Evolutionary conservation across 2,113 vertebrate genomes (phyloP).

Genomic region (Dipodomys stephensi): DNA sequence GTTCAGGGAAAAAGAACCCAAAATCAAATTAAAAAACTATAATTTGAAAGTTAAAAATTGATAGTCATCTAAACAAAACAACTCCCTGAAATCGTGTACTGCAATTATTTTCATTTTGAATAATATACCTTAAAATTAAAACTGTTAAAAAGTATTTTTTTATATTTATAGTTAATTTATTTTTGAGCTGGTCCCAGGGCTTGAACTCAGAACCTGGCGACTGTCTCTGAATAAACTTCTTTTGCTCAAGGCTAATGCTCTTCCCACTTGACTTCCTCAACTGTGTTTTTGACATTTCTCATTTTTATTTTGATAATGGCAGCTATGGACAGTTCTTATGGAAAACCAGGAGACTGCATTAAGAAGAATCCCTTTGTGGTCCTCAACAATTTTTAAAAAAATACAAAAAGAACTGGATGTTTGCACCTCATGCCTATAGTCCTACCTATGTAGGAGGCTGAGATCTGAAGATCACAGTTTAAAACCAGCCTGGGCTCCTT

Average conservation of each 20-base stretch:
- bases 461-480: too few species aligned
- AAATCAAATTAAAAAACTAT: too few species aligned
- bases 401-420: neutral
- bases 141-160: neutral
- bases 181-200: too few species aligned
- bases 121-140: neutral
- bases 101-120: slow-evolving; percentile 47
- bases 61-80: too few species aligned
- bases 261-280: neutral
- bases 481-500: too few species aligned
- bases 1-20: too few species aligned
- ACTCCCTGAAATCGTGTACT: neutral
- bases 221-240: too few species aligned
- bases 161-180: neutral
- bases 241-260: too few species aligned
- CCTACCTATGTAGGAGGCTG: too few species aligned
- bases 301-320: slow-evolving; percentile 5
- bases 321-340: neutral
- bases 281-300: neutral
- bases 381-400: neutral
- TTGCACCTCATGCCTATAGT: too few species aligned
- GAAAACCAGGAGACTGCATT: neutral
- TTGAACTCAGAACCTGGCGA: too few species aligned
- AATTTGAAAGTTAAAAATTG: neutral
- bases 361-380: neutral